These are phyloP conservation scores for Burhinus oedicnemus DNA, from an alignment of 2,113 vertebrate species.

Conservation along the genomic window DNA sequence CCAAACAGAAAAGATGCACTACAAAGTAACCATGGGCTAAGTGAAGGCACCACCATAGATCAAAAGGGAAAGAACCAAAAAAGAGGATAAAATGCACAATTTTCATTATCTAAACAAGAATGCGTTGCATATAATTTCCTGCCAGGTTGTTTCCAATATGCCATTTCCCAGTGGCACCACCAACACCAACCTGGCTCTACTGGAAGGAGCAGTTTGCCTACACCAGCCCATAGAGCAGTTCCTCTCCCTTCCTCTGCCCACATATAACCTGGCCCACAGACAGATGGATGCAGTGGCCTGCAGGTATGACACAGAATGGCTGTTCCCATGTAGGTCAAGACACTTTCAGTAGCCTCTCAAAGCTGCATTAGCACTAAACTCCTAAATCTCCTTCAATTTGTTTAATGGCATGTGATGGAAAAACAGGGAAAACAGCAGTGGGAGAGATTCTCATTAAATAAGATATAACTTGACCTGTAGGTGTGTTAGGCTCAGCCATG, in stretches of 20 bases:
- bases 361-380: neutral
- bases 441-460: neutral
- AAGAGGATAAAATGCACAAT: neutral
- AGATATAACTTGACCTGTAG: neutral
- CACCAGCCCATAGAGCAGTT: neutral
- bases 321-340: neutral
- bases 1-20: neutral
- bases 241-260: neutral
- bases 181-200: neutral
- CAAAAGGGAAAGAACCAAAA: neutral
- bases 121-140: accelerated
- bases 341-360: neutral
- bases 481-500: neutral
- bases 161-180: neutral
- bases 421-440: neutral
- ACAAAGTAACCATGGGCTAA: neutral
- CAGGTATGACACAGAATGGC: accelerated
- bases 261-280: accelerated
- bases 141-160: neutral
- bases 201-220: neutral
- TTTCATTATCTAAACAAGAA: neutral
- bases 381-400: neutral
- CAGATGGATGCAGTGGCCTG: neutral
- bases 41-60: neutral
- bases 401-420: neutral